Evolutionary conservation across 2,113 vertebrate genomes (phyloP).

Genomic region (Willisornis vidua): DNA sequence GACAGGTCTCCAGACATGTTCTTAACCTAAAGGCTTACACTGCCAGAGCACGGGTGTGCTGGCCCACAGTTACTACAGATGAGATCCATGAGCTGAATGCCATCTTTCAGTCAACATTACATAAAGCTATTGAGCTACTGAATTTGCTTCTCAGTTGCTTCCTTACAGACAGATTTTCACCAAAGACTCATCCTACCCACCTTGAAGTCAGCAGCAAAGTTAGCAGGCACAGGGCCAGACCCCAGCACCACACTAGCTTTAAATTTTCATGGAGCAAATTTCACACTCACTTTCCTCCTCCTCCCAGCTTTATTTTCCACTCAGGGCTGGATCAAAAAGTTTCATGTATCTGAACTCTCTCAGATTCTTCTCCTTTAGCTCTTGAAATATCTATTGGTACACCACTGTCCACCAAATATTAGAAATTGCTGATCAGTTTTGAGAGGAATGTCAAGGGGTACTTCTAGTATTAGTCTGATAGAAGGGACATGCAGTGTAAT

Average conservation of each 20-base stretch:
- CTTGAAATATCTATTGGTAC: neutral
- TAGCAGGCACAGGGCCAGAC: neutral
- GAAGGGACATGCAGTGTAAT: neutral
- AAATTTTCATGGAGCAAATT: neutral
- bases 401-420: neutral
- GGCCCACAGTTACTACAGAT: neutral
- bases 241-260: neutral
- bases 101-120: neutral
- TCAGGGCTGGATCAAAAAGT: neutral
- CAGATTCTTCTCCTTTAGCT: neutral
- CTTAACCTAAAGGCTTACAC: neutral
- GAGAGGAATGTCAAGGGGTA: neutral
- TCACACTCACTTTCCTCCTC: neutral
- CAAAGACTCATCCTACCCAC: neutral
- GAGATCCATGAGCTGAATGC: neutral
- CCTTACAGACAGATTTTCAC: neutral
- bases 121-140: neutral
- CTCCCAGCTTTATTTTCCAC: neutral
- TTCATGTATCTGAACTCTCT: neutral
- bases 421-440: neutral
- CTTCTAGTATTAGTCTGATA: neutral
- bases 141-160: neutral
- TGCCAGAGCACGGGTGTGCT: neutral
- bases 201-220: neutral
- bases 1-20: neutral